phyloP scores from a whole-genome alignment of 2,888 invertebrate species.

The Ischnura elegans region DNA sequence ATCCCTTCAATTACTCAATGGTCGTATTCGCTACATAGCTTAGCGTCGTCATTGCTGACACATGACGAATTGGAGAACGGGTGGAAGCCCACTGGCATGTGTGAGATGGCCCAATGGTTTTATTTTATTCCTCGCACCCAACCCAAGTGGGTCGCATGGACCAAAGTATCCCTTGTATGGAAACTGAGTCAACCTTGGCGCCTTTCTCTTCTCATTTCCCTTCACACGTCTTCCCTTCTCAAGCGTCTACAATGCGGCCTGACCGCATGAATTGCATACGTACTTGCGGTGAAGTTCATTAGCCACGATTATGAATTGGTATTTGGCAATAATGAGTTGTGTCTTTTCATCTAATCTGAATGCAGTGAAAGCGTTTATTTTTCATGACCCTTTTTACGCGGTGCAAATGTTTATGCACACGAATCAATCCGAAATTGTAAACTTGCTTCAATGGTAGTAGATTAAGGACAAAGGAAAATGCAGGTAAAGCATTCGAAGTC shows the following conservation, averaged over 20 bases:
- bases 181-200: background rate
- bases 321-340: no score
- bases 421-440: no score
- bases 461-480: no score
- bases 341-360: no score
- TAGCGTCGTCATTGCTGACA: background rate
- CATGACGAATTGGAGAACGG: background rate
- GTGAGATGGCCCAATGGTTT: background rate
- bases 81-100: background rate
- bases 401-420: no score
- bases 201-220: background rate
- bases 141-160: background rate
- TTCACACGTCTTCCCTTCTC: background rate
- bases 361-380: no score
- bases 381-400: no score
- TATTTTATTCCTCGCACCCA: background rate
- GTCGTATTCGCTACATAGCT: no score
- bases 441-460: no score
- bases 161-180: slow-evolving; percentile 1
- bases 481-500: no score
- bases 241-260: background rate
- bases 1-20: no score
- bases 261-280: background rate
- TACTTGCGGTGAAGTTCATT: background rate
- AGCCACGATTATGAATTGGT: background rate